phyloP scores from a whole-genome alignment of 2,797 vertebrate species.

The Perodicticus potto region DNA sequence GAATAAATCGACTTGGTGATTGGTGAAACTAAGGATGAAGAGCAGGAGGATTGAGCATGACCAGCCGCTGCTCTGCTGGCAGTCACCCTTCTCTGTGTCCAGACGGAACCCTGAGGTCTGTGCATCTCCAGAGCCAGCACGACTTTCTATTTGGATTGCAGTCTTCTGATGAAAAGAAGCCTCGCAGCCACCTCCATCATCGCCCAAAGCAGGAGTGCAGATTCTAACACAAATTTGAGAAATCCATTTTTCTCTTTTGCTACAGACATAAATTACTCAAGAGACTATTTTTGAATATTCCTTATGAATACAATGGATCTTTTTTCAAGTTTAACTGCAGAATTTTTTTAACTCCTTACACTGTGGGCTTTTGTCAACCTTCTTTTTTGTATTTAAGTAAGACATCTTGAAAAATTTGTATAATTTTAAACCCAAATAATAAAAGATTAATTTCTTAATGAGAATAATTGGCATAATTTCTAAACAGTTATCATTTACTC shows the following conservation, averaged over 20 bases:
- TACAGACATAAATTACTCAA: neutral
- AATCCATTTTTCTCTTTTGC: neutral
- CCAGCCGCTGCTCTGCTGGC: neutral
- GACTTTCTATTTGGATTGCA: neutral
- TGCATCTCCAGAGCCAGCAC: neutral
- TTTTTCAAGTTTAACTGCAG: neutral
- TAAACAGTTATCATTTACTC: neutral
- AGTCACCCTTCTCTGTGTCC: neutral
- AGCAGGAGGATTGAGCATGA: neutral
- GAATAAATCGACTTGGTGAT: neutral
- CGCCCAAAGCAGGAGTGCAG: neutral
- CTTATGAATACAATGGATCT: neutral
- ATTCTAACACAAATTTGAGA: neutral
- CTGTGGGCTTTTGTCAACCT: neutral
- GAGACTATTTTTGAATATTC: constrained; percentile 11
- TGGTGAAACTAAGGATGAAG: neutral
- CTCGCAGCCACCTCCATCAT: neutral
- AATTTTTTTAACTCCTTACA: neutral
- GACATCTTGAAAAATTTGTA: neutral
- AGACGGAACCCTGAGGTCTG: neutral
- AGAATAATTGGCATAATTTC: neutral
- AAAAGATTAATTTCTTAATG: neutral
- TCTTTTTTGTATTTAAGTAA: constrained; percentile 38
- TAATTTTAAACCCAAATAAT: neutral
- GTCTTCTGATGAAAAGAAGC: neutral